Evolutionary conservation across 2,113 vertebrate species (phyloP).

Genomic region (Lanius collurio): DNA sequence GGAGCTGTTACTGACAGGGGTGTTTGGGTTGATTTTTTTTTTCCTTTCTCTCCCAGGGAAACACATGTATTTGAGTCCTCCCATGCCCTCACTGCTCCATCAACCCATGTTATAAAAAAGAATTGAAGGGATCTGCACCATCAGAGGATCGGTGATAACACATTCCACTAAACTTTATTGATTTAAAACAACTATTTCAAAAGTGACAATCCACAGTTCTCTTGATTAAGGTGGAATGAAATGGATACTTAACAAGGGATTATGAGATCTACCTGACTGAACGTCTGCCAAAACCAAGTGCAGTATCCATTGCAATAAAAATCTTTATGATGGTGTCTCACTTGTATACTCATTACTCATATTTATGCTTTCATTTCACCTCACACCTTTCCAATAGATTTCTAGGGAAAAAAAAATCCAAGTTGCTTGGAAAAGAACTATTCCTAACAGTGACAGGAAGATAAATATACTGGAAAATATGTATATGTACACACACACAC

Average conservation of each 20-base stretch:
- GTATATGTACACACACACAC: fast-evolving
- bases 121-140: neutral
- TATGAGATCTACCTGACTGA: neutral
- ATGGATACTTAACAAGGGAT: neutral
- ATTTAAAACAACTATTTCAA: neutral
- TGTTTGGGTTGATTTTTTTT: neutral
- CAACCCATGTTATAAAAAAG: neutral
- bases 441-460: neutral
- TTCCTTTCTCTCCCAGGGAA: neutral
- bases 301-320: neutral
- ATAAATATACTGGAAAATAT: neutral
- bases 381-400: neutral
- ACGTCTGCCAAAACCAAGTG: neutral
- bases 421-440: neutral
- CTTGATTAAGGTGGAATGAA: neutral
- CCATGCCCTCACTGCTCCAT: neutral
- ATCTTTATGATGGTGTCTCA: neutral
- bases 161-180: neutral
- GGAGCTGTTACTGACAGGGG: neutral
- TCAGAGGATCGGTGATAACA: neutral
- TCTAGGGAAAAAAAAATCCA: neutral
- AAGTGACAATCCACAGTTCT: neutral
- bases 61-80: neutral
- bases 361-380: neutral
- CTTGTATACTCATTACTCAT: neutral